These are phyloP conservation scores for Zhuqinia jingwanae DNA, from an alignment of 2,888 invertebrate genomes.

Conservation along the genomic window DNA sequence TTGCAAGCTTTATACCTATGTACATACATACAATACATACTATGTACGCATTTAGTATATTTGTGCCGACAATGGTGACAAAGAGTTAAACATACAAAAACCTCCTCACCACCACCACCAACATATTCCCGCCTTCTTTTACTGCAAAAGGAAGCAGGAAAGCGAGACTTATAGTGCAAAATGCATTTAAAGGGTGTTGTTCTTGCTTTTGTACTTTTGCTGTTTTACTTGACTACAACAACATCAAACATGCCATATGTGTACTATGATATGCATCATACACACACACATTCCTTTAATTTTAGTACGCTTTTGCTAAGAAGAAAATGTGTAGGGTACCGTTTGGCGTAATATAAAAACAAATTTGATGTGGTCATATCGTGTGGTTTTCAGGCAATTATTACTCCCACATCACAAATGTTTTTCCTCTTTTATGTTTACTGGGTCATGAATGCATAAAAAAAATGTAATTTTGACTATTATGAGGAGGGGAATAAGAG, in stretches of 20 bases:
- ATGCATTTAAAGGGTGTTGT: not conserved
- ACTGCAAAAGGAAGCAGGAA: constrained; percentile 18
- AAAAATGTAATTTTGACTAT: constrained; percentile 36
- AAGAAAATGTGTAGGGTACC: not conserved
- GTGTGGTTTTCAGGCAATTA: constrained; percentile 39
- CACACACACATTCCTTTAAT: not conserved
- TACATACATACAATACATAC: not conserved
- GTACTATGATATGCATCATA: not conserved
- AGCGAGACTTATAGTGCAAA: not conserved
- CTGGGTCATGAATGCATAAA: constrained; percentile 32
- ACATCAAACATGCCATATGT: not conserved
- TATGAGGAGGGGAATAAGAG: not conserved
- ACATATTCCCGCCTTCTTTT: constrained; percentile 32
- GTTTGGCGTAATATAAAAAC: not conserved
- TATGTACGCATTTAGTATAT: too few relatives aligned
- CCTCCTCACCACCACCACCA: not conserved
- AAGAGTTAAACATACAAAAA: not conserved
- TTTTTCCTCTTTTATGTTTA: constrained; percentile 32
- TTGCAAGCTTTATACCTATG: not conserved
- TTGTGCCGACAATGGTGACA: too few relatives aligned
- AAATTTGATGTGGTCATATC: constrained; percentile 42
- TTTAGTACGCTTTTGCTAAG: too few relatives aligned
- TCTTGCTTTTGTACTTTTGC: not conserved
- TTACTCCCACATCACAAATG: constrained; percentile 52
- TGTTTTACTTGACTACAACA: not conserved